Evolutionary conservation across 2,888 invertebrate species (phyloP), one percentile per base, ranked within the genome.

Genomic region (Trachelus troglodyta): DNA sequence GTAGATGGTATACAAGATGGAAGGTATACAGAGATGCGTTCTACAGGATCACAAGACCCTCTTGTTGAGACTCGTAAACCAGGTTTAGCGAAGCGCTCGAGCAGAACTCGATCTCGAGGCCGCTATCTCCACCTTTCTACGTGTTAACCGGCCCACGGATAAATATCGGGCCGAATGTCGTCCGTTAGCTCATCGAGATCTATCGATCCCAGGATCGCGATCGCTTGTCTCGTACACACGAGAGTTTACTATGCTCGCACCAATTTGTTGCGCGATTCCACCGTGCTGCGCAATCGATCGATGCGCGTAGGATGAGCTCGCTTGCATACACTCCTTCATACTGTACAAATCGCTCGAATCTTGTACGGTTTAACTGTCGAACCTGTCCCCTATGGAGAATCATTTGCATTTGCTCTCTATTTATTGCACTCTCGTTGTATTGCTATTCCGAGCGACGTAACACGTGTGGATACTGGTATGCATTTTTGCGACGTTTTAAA

Each of bases 241-340:
- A 34, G 34, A 31, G 71, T 71, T 33, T 71, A 71, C 71, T 71
- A 34, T 34, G 71, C 34, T 71, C 71, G 71, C 71, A 71, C 71
- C 71, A 71, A 71, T 71, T 71, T 71, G 71, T 31, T 71, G 33
- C 31, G 71, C 71, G 71, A 71, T 71, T 30, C 71, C 71, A 34
- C 71, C 71, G 71, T 34, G 31, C 71, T 31, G 71, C 34, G 71
- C 71, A 71, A 71, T 71, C 56, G 56, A 56, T 56, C 56, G 56
- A 56, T 56, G 56, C 56, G 56, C 56, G 56, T 56, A 56, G 56
- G 56, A 56, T 56, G 56, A 56, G 56, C 56, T 56, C 23, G 56
- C 56, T 56, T 23, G 56, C 23, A 23, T 56, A 56, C 56, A 9
- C 56, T 56, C 56, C 23, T 56, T 56, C 56, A 56, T 56, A 56